Evolutionary conservation across 1,140 invertebrate species (phyloP).

Genomic region (Radopholus similis): DNA sequence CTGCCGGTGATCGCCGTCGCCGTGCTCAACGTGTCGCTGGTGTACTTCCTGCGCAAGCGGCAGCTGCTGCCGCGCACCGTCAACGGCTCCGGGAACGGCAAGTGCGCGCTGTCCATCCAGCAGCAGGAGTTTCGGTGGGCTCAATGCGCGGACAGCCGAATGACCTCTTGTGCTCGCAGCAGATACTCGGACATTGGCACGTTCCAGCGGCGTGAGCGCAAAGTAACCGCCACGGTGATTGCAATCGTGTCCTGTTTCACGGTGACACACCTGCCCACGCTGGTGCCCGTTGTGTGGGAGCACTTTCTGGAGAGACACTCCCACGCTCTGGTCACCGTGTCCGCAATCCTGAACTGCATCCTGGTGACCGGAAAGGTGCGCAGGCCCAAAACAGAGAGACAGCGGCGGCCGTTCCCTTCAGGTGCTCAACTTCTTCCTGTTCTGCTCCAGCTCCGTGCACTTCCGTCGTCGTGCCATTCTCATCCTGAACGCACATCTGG

Average conservation of each 20-base stretch:
- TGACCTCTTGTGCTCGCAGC: background rate
- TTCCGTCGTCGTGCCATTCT: constrained; percentile 39
- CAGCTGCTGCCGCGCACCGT: constrained; percentile 41
- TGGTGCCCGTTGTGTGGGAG: constrained; percentile 47
- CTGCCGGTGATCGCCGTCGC: constrained; percentile 48
- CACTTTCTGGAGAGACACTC: constrained; percentile 32
- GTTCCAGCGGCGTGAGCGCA: constrained; percentile 47
- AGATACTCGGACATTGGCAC: constrained; percentile 41
- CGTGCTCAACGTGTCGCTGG: constrained; percentile 48
- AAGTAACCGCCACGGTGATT: constrained; percentile 47
- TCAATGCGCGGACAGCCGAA: background rate
- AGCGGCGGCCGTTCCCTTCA: too few species aligned
- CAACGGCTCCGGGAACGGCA: constrained; percentile 8
- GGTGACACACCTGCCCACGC: constrained; percentile 37
- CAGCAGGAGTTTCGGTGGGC: constrained; percentile 32
- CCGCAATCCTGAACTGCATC: constrained; percentile 36
- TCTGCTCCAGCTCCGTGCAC: constrained; percentile 42
- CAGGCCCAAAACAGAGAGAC: too few species aligned
- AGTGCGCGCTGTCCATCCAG: constrained; percentile 1
- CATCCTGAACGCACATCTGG: constrained; percentile 37
- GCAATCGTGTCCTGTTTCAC: constrained; percentile 49
- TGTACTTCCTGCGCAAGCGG: constrained; percentile 44
- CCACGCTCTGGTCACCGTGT: constrained; percentile 14
- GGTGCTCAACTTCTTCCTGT: constrained; percentile 43
- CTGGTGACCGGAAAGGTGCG: constrained; percentile 37